Evolutionary conservation across 92 coral and sea anemone genomes (phyloP), one percentile per base, ranked within the genome.

Genomic region (Zoanthus sansibaricus): DNA sequence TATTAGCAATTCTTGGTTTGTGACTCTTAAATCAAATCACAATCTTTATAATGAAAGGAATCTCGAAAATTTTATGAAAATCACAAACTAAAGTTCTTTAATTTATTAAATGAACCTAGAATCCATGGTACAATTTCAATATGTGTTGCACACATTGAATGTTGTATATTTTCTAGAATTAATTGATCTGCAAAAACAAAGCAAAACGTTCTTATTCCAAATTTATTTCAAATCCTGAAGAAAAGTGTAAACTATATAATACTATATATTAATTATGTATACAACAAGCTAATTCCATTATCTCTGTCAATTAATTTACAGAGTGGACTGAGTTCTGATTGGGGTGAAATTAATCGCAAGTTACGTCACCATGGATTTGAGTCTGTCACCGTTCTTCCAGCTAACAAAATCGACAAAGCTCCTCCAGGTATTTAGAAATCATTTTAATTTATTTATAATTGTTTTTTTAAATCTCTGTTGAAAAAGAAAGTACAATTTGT

Each of bases 301-400:
- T 1, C 30, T n/a, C n/a, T n/a, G n/a, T 62, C n/a, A 17, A 62
- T 17, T 17, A 62, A 62, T 25, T 20, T 6, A 7, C 78, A 94
- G 98, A 93, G 78, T 88, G 98, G 93, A 71, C 93, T 90, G n/a
- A 89, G 90, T 17, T 92, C 94, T 71, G 95, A 95, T 76, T 97
- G 99, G 99, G 92, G 89, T 15, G 96, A 87, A 42, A 92, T 97
- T 67, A 97, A 97, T 86, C 89, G 88, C 62, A 94, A 93, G 86
- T 89, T 97, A 20, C 94, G 95, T 12, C 97, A 97, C 78, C 99
- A 97, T 92, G 99, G 99, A 5, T 93, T 90, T 83, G 98, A 95
- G 72, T 88, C 99, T n/a, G 93, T 97, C 75, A 92, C 88, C 91
- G 96, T 95, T 88, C 83, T 93, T 45, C 96, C 99, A 61, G 87